Conservation (phyloP, 2,888 invertebrate genomes). For the Drosophila diplacantha region DNA sequence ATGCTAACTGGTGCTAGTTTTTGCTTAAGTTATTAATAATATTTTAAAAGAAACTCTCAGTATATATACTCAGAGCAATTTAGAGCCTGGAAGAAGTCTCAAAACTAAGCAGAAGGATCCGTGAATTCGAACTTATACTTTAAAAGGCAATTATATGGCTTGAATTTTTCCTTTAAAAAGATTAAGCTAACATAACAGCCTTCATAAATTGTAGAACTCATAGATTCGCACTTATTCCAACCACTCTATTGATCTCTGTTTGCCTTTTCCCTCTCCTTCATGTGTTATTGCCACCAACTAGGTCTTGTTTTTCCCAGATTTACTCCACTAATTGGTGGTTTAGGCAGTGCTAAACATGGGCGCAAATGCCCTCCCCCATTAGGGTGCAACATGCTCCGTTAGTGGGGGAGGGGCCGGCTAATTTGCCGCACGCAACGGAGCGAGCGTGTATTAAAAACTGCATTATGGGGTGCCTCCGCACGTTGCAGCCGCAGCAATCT, state of each 20-base stretch:
- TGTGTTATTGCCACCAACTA: constrained; percentile 16
- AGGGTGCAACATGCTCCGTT: constrained; percentile 40
- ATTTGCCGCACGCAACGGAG: constrained; percentile 65
- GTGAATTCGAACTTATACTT: no score
- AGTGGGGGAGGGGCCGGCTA: constrained; percentile 49
- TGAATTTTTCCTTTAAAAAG: no score
- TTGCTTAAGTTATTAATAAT: neutral
- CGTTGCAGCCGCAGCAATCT: constrained; percentile 9
- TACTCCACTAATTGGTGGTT: constrained; percentile 44
- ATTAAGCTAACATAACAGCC: neutral
- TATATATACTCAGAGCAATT: no score
- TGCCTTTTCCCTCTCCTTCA: no score
- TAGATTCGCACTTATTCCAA: neutral
- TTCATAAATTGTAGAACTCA: neutral
- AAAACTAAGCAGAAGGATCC: neutral
- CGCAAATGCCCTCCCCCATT: constrained; percentile 36
- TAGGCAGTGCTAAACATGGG: constrained; percentile 53
- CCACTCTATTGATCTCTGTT: neutral
- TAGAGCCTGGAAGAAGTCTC: neutral
- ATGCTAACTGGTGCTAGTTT: neutral
- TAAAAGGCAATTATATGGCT: no score
- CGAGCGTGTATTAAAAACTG: constrained; percentile 37
- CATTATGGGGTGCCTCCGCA: constrained; percentile 18
- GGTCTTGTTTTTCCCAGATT: constrained; percentile 3
- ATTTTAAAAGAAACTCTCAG: neutral